These are phyloP conservation scores for Catocala sponsa DNA, from an alignment of 2,888 invertebrate species.

Conservation along the genomic window DNA sequence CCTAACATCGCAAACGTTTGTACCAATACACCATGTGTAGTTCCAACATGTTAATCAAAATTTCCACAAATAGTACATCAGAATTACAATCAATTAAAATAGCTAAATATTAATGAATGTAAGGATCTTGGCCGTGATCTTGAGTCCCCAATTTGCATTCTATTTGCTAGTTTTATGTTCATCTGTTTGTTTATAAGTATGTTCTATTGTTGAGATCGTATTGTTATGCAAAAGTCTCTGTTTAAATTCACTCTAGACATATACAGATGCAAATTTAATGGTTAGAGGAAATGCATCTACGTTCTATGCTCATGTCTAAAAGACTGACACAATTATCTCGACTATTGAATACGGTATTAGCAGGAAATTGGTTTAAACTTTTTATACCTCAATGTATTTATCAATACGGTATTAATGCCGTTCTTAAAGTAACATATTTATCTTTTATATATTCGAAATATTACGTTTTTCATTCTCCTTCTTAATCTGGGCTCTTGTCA, in stretches of 20 bases:
- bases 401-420: too few relatives aligned
- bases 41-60: not conserved
- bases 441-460: too few relatives aligned
- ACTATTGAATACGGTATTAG: constrained; percentile 2
- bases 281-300: constrained; percentile 13
- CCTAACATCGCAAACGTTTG: too few relatives aligned
- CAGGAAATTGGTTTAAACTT: not conserved
- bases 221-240: constrained; percentile 35
- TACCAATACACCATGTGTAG: too few relatives aligned
- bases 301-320: not conserved
- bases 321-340: not conserved
- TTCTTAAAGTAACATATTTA: too few relatives aligned
- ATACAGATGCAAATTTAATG: constrained; percentile 24
- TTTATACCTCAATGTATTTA: too few relatives aligned
- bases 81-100: not conserved
- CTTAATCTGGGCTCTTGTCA: too few relatives aligned
- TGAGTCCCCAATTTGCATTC: constrained; percentile 31
- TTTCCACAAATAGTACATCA: not conserved
- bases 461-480: too few relatives aligned
- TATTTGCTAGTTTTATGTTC: constrained; percentile 2
- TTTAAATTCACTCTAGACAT: constrained; percentile 33
- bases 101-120: constrained; percentile 24
- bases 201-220: constrained; percentile 32
- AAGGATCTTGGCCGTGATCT: constrained; percentile 34
- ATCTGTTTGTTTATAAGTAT: constrained; percentile 13